Conservation (phyloP, 2,113 vertebrate species). For the Paramisgurnus dabryanus region DNA sequence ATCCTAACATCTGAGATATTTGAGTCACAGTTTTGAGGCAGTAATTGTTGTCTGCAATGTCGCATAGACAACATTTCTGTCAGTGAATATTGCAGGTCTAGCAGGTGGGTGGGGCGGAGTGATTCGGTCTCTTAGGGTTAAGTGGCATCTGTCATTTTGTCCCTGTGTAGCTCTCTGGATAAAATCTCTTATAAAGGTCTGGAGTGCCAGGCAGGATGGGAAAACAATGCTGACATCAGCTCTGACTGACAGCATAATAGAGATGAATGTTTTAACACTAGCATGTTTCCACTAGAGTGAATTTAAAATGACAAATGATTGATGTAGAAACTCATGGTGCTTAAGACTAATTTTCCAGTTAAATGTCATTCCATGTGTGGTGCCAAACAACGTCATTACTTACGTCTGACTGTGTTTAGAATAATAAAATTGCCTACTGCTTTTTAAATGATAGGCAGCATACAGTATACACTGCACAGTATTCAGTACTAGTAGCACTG, state of each 20-base stretch:
- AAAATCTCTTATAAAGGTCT: constrained; percentile 16
- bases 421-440: not conserved
- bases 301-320: constrained; percentile 41
- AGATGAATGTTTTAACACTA: constrained; percentile 8
- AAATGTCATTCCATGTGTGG: constrained; percentile 27
- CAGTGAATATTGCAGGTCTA: not conserved
- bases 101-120: too few relatives aligned
- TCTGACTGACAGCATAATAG: constrained; percentile 21
- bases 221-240: constrained; percentile 22
- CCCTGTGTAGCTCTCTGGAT: not conserved
- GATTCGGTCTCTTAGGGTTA: not conserved
- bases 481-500: not conserved
- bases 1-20: not conserved
- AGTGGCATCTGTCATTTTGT: constrained; percentile 11
- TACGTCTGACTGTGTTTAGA: not conserved
- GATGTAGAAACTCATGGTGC: constrained; percentile 19
- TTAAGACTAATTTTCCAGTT: constrained; percentile 34
- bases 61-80: not conserved
- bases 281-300: constrained; percentile 5
- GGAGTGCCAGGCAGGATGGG: not conserved
- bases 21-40: not conserved
- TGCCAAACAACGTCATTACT: constrained; percentile 23
- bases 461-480: rapidly evolving
- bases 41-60: not conserved
- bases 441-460: not conserved